Conservation (phyloP, 2,888 invertebrate genomes). For the Athalia cordata region DNA sequence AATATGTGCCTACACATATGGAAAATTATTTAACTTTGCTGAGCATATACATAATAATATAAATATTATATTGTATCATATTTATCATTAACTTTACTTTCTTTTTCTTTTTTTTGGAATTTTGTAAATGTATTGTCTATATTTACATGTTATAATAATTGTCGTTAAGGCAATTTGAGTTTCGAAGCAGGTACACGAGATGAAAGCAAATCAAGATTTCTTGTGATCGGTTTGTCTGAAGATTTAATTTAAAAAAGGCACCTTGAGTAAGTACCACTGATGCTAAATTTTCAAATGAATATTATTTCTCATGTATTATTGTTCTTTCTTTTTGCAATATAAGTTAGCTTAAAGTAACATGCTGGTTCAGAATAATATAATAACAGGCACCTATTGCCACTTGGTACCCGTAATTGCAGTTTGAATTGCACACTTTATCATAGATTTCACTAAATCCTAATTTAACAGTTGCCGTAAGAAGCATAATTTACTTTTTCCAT, state of each 20-base stretch:
- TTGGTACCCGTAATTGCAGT: not conserved
- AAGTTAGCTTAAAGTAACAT: conserved; percentile 36
- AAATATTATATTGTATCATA: conserved; percentile 27
- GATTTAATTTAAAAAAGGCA: not conserved
- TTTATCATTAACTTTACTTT: conserved; percentile 53
- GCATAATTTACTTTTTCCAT: conserved; percentile 24
- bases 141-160: conserved; percentile 68
- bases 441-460: conserved; percentile 19
- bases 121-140: conserved; percentile 67
- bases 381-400: conserved; percentile 28
- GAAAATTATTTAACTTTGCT: conserved; percentile 27
- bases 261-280: not conserved
- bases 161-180: conserved; percentile 72
- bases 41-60: conserved; percentile 55
- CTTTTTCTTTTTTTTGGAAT: conserved; percentile 46
- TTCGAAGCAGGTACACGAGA: conserved; percentile 69
- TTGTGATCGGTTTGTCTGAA: conserved; percentile 19
- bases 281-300: not conserved
- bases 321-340: not conserved
- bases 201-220: conserved; percentile 43
- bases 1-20: conserved; percentile 26
- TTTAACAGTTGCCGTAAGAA: conserved; percentile 35
- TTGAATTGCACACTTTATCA: conserved; percentile 26
- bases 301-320: not conserved
- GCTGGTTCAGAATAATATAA: conserved; percentile 3